Conservation (phyloP, 2,113 vertebrate genomes). For the Muscicapa adusta region DNA sequence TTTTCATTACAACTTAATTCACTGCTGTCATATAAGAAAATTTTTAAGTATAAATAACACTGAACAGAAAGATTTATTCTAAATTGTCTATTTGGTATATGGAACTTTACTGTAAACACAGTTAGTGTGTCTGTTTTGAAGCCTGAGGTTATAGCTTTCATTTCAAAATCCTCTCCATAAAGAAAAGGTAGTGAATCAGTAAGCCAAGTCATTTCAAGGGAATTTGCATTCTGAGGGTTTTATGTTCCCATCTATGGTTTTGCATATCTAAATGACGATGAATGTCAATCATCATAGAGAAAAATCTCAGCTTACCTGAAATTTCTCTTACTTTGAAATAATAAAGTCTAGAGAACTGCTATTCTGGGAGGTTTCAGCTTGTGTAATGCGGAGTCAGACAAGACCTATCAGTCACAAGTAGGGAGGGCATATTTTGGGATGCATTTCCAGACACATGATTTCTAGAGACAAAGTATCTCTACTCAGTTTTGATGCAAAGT, state of each 20-base stretch:
- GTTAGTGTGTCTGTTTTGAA: not conserved
- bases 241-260: not conserved
- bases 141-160: conserved; percentile 9
- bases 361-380: not conserved
- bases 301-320: not conserved
- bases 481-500: not conserved
- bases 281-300: not conserved
- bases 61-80: not conserved
- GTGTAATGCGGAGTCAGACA: not conserved
- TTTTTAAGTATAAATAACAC: not conserved
- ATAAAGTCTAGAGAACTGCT: not conserved
- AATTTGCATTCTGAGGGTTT: not conserved
- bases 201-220: not conserved
- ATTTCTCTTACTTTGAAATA: not conserved
- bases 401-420: not conserved
- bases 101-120: not conserved
- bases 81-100: not conserved
- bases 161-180: conserved; percentile 16
- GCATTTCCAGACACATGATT: not conserved
- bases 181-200: conserved; percentile 13
- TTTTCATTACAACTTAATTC: not conserved
- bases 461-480: not conserved
- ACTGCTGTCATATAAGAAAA: not conserved
- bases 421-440: not conserved
- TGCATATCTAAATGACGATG: not conserved